phyloP scores from a whole-genome alignment of 2,113 vertebrate species.

The Colinus virginianus region DNA sequence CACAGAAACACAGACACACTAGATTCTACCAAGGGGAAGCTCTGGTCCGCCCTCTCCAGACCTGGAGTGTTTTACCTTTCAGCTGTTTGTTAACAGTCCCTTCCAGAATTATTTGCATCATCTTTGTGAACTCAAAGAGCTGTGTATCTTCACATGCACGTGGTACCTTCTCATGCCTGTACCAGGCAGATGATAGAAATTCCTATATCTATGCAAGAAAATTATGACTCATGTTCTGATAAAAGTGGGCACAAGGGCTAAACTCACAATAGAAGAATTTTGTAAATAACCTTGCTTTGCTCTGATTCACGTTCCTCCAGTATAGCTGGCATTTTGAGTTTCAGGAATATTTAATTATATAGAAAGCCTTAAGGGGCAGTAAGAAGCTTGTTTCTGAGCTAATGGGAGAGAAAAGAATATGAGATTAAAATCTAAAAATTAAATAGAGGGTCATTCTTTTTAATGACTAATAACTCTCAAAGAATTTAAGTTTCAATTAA shows the following conservation, averaged over 20 bases:
- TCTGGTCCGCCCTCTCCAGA: not conserved
- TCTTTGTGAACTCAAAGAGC: not conserved
- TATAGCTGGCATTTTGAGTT: slow-evolving; percentile 15
- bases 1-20: not conserved
- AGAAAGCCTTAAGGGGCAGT: slow-evolving; percentile 63
- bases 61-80: not conserved
- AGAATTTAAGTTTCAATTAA: slow-evolving; percentile 74
- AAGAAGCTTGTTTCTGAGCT: slow-evolving; percentile 55
- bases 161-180: fast-evolving
- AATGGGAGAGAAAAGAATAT: slow-evolving; percentile 63
- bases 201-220: not conserved
- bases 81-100: not conserved
- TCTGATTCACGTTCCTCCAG: slow-evolving; percentile 15
- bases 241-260: not conserved
- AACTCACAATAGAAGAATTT: not conserved
- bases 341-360: slow-evolving; percentile 69
- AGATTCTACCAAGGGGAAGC: not conserved
- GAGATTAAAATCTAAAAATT: slow-evolving; percentile 71
- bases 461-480: slow-evolving; percentile 70
- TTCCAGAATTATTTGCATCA: not conserved
- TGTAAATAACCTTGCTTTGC: slow-evolving; percentile 37
- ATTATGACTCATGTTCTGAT: not conserved
- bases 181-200: not conserved
- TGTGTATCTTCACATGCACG: not conserved
- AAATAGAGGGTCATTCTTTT: slow-evolving; percentile 70